Percentiles rank a stretch among this genome's conserved stretches.
These are phyloP conservation scores for Cheilosia vulpina DNA, from an alignment of 2,888 invertebrate species.

Conservation along the genomic window DNA sequence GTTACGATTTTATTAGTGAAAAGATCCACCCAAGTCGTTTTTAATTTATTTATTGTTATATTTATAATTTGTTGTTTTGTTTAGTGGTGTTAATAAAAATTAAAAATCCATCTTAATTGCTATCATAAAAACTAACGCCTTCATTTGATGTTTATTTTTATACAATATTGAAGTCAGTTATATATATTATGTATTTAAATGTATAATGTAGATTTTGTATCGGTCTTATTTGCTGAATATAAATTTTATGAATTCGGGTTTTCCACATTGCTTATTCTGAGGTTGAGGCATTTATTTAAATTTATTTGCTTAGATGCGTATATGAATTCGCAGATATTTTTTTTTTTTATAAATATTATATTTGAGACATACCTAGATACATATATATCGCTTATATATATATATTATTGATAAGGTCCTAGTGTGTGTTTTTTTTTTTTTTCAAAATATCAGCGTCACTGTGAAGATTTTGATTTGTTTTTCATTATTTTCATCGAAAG, in stretches of 20 bases:
- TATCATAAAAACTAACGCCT: conserved; percentile 2
- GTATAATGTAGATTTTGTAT: no score
- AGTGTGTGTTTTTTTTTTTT: neutral
- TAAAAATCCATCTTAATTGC: conserved; percentile 1
- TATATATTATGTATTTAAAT: conserved; percentile 1
- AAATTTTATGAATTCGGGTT: neutral
- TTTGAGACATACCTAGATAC: neutral
- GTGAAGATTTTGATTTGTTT: neutral
- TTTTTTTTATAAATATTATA: neutral
- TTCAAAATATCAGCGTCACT: neutral
- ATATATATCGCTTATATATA: neutral
- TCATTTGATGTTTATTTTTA: neutral
- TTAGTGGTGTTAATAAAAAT: conserved; percentile 23
- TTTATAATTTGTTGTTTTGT: neutral
- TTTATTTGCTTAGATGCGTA: neutral
- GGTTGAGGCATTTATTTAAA: neutral
- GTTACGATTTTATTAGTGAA: conserved; percentile 6
- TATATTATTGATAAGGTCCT: neutral
- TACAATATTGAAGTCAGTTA: conserved; percentile 10
- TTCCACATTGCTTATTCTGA: conserved; percentile 5
- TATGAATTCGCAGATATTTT: neutral
- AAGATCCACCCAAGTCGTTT: neutral
- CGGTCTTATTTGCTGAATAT: neutral
- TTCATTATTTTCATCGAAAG: neutral
- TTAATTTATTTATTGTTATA: neutral